A percentile compares a stretch with the other conserved stretches of the same genome.
Evolutionary conservation across 1,140 invertebrate genomes (phyloP).

Genomic region (Achroia grisella): DNA sequence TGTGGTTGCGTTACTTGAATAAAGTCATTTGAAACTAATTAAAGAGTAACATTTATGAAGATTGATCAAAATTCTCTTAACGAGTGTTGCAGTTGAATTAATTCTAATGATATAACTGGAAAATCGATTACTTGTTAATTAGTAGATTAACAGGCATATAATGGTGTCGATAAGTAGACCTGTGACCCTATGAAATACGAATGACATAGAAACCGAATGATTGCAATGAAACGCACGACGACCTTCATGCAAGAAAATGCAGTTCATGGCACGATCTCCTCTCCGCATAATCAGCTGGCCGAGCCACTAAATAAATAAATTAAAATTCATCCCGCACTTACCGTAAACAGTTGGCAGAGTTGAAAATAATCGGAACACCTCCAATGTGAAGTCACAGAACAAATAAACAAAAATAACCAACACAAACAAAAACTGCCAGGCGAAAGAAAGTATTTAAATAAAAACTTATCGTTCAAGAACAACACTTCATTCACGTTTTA

Average conservation of each 20-base stretch:
- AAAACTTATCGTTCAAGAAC: constrained; percentile 36
- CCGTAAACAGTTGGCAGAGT: constrained; percentile 56
- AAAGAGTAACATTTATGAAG: too few species aligned
- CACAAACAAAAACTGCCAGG: constrained; percentile 56
- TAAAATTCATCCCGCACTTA: constrained; percentile 60
- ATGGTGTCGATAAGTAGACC: constrained; percentile 7
- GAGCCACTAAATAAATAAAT: constrained; percentile 44
- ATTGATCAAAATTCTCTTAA: too few species aligned
- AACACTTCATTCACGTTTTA: constrained; percentile 48
- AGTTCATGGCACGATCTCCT: constrained; percentile 53
- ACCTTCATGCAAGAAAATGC: constrained; percentile 54
- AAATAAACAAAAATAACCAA: constrained; percentile 57
- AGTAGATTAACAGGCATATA: constrained; percentile 10
- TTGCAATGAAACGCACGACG: constrained; percentile 32
- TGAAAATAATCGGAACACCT: constrained; percentile 62
- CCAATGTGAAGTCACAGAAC: constrained; percentile 62
- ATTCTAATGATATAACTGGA: constrained; percentile 9
- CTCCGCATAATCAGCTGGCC: constrained; percentile 59
- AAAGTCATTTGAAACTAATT: too few species aligned
- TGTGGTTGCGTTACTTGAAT: too few species aligned
- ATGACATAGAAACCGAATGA: constrained; percentile 34
- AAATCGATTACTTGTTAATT: constrained; percentile 14
- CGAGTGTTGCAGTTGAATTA: not conserved
- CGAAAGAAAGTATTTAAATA: constrained; percentile 40
- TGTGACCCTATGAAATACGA: constrained; percentile 11